Evolutionary conservation across 2,888 invertebrate genomes (phyloP), one percentile per base, ranked within the genome.

Genomic region (Mythimna ferrago): DNA sequence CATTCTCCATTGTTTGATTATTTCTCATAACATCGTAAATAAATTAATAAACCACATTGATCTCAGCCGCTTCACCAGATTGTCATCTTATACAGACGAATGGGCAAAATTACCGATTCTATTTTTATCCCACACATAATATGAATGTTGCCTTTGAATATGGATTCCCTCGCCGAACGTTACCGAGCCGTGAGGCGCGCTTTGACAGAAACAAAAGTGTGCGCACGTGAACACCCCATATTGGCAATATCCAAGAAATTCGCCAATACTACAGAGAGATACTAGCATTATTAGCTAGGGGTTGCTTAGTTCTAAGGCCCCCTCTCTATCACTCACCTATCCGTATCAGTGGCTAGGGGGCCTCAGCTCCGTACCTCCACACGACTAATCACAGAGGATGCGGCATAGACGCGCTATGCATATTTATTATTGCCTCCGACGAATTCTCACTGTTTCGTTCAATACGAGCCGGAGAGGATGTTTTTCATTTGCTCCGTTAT

Each of bases 301-400:
- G 93, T 91, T 92, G 90, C 92, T 92, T 92, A 92, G 92, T 91
- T 91, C 91, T 92, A 89, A 86, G 89, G 88, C 94, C 93, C 95
- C 95, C 94, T 92, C 90, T 94, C 94, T 95, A 95, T 95, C 95
- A 94, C 94, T 95, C 96, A 96, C 95, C 95, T 95, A 94, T 94
- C 93, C 92, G 94, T 94, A 94, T 94, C 95, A 93, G 91, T 89
- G 88, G 83, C 82, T 86, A 86, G 90, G 89, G 89, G 87, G 86
- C 72, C 61, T 86, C 71, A 73, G 85, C 70, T 48, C 72, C 62
- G 86, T 74, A 77, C 89, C 92, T 92, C 92, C 92, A 91, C 90
- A 89, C 93, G 91, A 95, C 96, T 96, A 96, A 96, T 96, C 96
- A 96, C 95, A 91, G 95, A 95, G 96, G 95, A 95, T 94, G 95